phyloP scores from a whole-genome alignment of 2,113 vertebrate species.

The Chaetura pelagica region DNA sequence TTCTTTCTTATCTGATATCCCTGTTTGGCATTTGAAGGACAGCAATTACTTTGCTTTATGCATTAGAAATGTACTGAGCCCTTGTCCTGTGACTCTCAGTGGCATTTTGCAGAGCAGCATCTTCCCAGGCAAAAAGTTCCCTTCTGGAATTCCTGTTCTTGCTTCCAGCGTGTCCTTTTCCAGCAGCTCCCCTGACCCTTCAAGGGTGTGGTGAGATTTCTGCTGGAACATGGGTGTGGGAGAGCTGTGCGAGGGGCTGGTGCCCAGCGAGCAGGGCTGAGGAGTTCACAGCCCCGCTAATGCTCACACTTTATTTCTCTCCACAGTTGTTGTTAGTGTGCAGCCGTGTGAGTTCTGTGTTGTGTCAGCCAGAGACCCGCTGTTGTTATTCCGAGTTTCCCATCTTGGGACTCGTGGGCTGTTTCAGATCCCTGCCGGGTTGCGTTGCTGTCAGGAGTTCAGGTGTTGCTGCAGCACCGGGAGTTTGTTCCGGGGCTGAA shows the following conservation, averaged over 20 bases:
- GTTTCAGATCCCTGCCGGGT: background rate
- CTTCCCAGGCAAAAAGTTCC: background rate
- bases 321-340: background rate
- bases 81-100: background rate
- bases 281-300: slow-evolving; percentile 31
- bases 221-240: background rate
- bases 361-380: background rate
- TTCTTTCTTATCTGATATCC: background rate
- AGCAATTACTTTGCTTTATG: background rate
- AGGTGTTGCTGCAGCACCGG: background rate
- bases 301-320: slow-evolving; percentile 28
- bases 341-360: background rate
- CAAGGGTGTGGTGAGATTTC: accelerated
- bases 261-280: background rate
- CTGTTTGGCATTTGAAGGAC: background rate
- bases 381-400: background rate
- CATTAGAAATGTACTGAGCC: background rate
- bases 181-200: background rate
- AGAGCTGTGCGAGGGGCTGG: background rate
- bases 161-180: background rate
- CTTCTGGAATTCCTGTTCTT: background rate
- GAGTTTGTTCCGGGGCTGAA: background rate
- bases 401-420: background rate
- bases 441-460: background rate
- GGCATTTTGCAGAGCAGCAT: background rate